These are phyloP conservation scores for Hemithea aestivaria DNA, from an alignment of 2,888 invertebrate species.

Conservation along the genomic window DNA sequence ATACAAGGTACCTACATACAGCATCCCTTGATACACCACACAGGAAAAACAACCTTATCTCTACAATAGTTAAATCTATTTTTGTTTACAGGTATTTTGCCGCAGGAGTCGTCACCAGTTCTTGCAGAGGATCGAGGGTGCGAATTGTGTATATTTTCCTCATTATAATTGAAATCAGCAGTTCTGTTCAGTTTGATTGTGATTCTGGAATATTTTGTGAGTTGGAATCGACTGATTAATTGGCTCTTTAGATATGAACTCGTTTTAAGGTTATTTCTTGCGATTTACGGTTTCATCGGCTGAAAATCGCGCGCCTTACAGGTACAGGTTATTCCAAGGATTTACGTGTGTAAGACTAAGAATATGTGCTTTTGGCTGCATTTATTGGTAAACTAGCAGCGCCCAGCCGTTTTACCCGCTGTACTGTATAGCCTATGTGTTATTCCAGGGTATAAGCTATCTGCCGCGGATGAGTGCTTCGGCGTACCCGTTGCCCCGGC, in stretches of 20 bases:
- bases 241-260: constrained; percentile 10
- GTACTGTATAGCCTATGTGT: too few species aligned
- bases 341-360: too few species aligned
- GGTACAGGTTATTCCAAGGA: too few species aligned
- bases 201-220: constrained; percentile 32
- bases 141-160: constrained; percentile 67
- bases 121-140: constrained; percentile 71
- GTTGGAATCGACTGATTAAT: constrained; percentile 21
- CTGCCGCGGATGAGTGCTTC: too few species aligned
- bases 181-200: constrained; percentile 33
- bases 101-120: constrained; percentile 73
- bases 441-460: too few species aligned
- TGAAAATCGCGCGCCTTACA: too few species aligned
- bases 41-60: constrained; percentile 39
- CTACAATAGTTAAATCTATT: constrained; percentile 23
- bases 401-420: too few species aligned
- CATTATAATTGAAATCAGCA: constrained; percentile 64
- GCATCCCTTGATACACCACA: constrained; percentile 59
- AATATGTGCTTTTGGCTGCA: too few species aligned
- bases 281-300: too few species aligned
- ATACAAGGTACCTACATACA: constrained; percentile 80
- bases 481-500: too few species aligned
- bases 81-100: constrained; percentile 45
- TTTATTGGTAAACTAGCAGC: too few species aligned
- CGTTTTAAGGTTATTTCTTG: constrained; percentile 7